These are phyloP conservation scores for Smutsia gigantea DNA, from an alignment of 2,797 vertebrate species.

Conservation along the genomic window DNA sequence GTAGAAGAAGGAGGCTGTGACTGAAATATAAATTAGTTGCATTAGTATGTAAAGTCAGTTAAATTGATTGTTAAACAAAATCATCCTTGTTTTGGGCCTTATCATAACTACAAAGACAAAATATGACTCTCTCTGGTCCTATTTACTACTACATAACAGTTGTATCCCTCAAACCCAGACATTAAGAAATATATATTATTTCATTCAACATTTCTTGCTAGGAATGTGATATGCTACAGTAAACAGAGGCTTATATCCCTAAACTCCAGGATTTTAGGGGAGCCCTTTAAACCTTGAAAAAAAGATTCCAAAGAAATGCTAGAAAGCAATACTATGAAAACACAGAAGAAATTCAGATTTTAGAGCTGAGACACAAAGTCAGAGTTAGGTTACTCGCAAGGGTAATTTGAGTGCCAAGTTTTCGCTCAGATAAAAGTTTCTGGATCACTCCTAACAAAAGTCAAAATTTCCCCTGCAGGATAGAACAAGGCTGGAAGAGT, in stretches of 20 bases:
- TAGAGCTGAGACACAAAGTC: neutral
- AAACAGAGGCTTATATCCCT: neutral
- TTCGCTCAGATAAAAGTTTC: neutral
- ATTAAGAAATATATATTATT: neutral
- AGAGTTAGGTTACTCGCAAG: neutral
- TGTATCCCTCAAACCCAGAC: neutral
- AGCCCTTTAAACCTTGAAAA: neutral
- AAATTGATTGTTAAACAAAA: neutral
- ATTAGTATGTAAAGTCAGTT: neutral
- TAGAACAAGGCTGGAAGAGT: neutral
- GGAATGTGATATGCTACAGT: neutral
- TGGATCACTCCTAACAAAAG: neutral
- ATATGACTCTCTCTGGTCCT: neutral
- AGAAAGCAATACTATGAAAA: neutral
- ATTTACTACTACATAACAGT: neutral
- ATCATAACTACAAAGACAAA: neutral
- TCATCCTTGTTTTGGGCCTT: neutral
- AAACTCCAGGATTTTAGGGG: neutral
- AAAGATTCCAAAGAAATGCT: neutral
- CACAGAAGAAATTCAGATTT: neutral
- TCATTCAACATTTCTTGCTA: neutral
- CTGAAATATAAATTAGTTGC: neutral
- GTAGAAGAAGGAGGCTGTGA: neutral
- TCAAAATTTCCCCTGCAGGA: neutral
- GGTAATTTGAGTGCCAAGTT: neutral